Conservation (phyloP, 2,888 invertebrate species). For the Epinotia nisella region DNA sequence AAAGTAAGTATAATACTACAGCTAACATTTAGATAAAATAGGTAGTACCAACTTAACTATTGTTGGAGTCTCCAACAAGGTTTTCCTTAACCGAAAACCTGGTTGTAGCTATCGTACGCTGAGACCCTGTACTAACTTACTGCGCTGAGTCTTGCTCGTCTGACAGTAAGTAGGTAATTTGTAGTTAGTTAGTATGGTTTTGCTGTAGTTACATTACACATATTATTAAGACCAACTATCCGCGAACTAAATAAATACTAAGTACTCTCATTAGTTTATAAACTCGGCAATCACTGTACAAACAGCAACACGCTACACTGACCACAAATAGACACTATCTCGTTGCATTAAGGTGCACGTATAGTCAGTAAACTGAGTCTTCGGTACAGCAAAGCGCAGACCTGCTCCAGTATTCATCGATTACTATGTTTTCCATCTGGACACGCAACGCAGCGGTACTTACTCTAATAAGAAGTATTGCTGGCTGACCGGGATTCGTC, state of each 20-base stretch:
- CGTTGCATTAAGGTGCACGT: not conserved
- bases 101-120: too few relatives aligned
- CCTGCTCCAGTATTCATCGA: conserved; percentile 1
- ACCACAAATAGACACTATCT: not conserved
- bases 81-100: too few relatives aligned
- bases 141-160: too few relatives aligned
- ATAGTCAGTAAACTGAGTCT: not conserved
- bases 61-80: too few relatives aligned
- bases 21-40: too few relatives aligned
- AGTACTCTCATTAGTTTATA: conserved; percentile 4
- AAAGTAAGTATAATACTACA: too few relatives aligned
- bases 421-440: conserved; percentile 1
- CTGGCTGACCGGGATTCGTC: not conserved
- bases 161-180: not conserved
- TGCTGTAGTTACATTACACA: not conserved
- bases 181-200: not conserved
- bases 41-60: too few relatives aligned
- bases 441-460: not conserved
- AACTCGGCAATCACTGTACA: not conserved
- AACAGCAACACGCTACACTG: not conserved
- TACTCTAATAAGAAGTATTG: not conserved
- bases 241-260: not conserved
- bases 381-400: conserved; percentile 1
- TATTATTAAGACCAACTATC: not conserved
- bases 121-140: too few relatives aligned